Conservation (phyloP, 2,888 invertebrate species). For the Ellobium chinense region DNA sequence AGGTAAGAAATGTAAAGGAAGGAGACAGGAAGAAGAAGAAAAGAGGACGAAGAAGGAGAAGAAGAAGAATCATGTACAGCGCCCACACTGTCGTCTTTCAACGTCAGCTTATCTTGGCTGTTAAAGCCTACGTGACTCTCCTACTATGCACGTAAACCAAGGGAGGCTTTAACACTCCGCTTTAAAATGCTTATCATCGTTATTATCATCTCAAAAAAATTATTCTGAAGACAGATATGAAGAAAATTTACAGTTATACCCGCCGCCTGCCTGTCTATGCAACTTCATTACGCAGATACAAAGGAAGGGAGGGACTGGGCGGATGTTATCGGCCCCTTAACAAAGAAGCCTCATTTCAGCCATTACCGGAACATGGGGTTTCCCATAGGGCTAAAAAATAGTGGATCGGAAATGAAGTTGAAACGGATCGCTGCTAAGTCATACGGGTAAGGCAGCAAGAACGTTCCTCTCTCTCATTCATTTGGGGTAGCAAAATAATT, state of each 20-base stretch:
- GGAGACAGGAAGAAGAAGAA: background rate
- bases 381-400: conserved; percentile 4
- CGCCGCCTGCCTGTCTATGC: background rate
- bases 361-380: conserved; percentile 28
- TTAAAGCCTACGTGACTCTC: too few species aligned
- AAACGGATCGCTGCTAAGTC: conserved; percentile 17
- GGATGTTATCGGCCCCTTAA: conserved; percentile 17
- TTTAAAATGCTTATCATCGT: background rate
- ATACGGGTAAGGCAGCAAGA: too few species aligned
- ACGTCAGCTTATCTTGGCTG: too few species aligned
- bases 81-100: too few species aligned
- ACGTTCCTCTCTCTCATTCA: too few species aligned
- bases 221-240: background rate
- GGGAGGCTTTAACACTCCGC: too few species aligned
- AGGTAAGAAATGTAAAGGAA: background rate
- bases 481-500: too few species aligned
- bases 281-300: background rate
- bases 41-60: background rate
- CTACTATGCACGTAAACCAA: too few species aligned
- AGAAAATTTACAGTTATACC: background rate
- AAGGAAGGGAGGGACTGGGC: background rate
- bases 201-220: background rate
- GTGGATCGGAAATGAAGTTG: conserved; percentile 33
- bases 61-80: background rate
- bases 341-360: conserved; percentile 16